Percentiles rank a stretch among this genome's conserved stretches.
These are phyloP conservation scores for Ruditapes philippinarum DNA, from an alignment of 1,140 invertebrate genomes.

Conservation along the genomic window DNA sequence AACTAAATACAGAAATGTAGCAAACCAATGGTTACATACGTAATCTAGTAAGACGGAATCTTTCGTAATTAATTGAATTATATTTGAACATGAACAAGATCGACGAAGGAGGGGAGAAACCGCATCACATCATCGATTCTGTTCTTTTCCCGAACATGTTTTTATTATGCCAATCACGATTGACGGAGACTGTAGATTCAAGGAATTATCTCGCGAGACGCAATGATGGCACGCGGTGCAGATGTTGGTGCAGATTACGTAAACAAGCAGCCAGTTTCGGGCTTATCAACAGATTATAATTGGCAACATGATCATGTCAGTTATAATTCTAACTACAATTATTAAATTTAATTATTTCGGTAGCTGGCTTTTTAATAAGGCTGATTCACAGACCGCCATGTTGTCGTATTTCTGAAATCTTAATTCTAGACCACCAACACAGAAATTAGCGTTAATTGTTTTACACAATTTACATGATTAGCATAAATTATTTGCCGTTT, in stretches of 20 bases:
- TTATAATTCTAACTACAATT: constrained; percentile 28
- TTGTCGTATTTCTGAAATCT: neutral
- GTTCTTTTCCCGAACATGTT: neutral
- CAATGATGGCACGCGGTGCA: constrained; percentile 4
- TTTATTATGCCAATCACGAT: neutral
- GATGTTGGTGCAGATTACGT: neutral
- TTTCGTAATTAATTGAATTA: too few relatives aligned
- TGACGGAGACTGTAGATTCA: neutral
- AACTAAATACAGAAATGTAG: too few relatives aligned
- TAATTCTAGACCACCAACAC: neutral
- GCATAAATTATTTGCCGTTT: neutral
- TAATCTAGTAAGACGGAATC: too few relatives aligned
- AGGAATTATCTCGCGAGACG: neutral
- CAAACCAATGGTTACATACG: too few relatives aligned
- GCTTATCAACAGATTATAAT: constrained; percentile 38
- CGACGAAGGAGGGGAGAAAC: neutral
- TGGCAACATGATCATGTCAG: constrained; percentile 22
- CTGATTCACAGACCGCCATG: constrained; percentile 1
- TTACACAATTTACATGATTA: neutral
- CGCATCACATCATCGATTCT: neutral
- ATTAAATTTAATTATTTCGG: constrained; percentile 39
- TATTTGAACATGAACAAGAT: too few relatives aligned
- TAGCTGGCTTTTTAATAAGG: constrained; percentile 27
- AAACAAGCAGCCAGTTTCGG: constrained; percentile 4
- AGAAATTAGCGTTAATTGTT: neutral